Conservation (phyloP, 2,888 invertebrate genomes). For the Trachelus iudaicus region DNA sequence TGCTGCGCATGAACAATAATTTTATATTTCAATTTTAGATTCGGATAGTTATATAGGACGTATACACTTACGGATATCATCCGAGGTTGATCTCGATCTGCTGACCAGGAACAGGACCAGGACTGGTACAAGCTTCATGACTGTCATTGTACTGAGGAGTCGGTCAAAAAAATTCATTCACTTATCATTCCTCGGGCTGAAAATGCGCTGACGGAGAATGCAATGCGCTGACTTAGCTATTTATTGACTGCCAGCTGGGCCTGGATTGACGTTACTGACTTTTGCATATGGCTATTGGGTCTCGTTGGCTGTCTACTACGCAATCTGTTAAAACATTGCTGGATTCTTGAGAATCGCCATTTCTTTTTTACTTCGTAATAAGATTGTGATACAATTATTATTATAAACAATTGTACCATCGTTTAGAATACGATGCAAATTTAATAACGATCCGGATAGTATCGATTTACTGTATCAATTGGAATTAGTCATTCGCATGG, state of each 20-base stretch:
- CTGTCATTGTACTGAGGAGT: not conserved
- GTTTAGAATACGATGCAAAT: not conserved
- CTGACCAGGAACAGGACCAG: not conserved
- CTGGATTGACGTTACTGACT: not conserved
- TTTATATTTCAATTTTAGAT: not conserved
- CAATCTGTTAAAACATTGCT: not conserved
- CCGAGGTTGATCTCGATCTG: slow-evolving; percentile 1
- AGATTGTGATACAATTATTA: not conserved
- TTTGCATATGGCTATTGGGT: not conserved
- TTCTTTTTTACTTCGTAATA: not conserved
- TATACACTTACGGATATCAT: slow-evolving; percentile 25
- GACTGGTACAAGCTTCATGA: not conserved
- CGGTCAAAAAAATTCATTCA: not conserved
- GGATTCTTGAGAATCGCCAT: not conserved
- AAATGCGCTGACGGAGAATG: not conserved
- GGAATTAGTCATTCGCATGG: not conserved
- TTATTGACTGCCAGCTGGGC: not conserved
- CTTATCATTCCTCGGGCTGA: not conserved
- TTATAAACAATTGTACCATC: not conserved
- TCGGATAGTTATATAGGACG: not conserved
- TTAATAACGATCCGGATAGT: not conserved
- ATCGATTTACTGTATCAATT: not conserved
- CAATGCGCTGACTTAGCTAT: not conserved
- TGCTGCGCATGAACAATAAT: slow-evolving; percentile 68
- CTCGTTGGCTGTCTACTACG: not conserved